A percentile compares a stretch with the other conserved stretches of the same genome.
Conservation (phyloP, 2,113 vertebrate species). For the Acanthisitta chloris region DNA sequence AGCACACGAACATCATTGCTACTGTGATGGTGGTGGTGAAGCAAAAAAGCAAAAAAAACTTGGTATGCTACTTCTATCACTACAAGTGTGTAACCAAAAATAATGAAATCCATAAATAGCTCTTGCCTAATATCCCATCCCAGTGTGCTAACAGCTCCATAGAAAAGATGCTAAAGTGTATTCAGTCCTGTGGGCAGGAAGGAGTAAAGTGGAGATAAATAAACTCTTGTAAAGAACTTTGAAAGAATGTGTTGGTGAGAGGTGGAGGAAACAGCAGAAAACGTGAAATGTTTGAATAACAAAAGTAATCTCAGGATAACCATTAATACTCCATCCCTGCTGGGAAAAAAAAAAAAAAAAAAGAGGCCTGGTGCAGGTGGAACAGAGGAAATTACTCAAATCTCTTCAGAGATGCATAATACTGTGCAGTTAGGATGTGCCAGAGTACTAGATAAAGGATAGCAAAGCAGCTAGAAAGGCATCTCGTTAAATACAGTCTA, state of each 20-base stretch:
- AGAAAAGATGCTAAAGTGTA: neutral
- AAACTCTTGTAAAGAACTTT: neutral
- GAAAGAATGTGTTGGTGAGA: neutral
- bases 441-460: neutral
- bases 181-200: neutral
- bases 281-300: neutral
- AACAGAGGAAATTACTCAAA: neutral
- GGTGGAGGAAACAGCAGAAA: neutral
- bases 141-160: neutral
- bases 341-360: neutral
- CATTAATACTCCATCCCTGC: neutral
- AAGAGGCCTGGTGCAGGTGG: neutral
- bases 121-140: neutral
- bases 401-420: neutral
- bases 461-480: neutral
- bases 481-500: neutral
- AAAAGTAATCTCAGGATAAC: neutral
- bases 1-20: neutral
- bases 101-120: neutral
- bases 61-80: neutral
- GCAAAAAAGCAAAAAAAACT: neutral
- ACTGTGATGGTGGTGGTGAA: neutral
- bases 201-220: neutral
- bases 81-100: neutral
- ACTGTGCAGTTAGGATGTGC: neutral